phyloP scores from a whole-genome alignment of 92 coral and sea anemone genomes.

The Umimayanthus chanpuru region DNA sequence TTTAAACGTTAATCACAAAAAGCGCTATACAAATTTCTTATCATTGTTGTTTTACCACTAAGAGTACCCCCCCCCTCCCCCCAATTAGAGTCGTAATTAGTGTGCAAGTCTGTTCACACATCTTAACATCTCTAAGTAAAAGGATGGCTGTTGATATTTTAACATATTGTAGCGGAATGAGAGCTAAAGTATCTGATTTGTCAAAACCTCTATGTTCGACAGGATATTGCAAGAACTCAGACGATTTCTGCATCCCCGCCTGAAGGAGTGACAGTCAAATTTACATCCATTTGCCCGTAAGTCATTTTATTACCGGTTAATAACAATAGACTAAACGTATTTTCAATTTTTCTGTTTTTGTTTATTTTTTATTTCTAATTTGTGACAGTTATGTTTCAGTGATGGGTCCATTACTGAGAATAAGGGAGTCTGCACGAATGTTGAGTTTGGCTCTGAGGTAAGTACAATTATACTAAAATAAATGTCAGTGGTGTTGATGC shows the following conservation, averaged over 20 bases:
- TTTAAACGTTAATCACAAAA: too few relatives aligned
- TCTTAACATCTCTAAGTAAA: not conserved
- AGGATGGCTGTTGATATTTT: slow-evolving; percentile 38
- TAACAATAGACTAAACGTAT: not conserved
- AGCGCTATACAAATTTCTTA: too few relatives aligned
- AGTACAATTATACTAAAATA: not conserved
- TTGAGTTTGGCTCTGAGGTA: slow-evolving; percentile 80
- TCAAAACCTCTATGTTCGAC: not conserved
- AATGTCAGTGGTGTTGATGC: not conserved
- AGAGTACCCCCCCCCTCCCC: too few relatives aligned
- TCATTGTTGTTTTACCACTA: too few relatives aligned
- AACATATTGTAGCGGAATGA: too few relatives aligned
- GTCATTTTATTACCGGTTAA: slow-evolving; percentile 13
- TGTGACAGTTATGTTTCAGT: slow-evolving; percentile 42
- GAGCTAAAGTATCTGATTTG: not conserved
- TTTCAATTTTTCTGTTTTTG: not conserved
- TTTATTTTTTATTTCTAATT: not conserved
- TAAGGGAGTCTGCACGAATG: slow-evolving; percentile 64
- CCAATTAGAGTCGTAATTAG: not conserved
- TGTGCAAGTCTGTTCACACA: not conserved
- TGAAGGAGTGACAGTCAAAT: slow-evolving; percentile 77
- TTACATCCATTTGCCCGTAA: slow-evolving; percentile 89
- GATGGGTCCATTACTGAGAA: slow-evolving; percentile 62
- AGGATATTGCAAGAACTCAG: slow-evolving; percentile 88
- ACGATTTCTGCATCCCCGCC: slow-evolving; percentile 84